Evolutionary conservation across 2,113 vertebrate genomes (phyloP), one percentile per base, ranked within the genome.

Genomic region (Corydoras sp.): DNA sequence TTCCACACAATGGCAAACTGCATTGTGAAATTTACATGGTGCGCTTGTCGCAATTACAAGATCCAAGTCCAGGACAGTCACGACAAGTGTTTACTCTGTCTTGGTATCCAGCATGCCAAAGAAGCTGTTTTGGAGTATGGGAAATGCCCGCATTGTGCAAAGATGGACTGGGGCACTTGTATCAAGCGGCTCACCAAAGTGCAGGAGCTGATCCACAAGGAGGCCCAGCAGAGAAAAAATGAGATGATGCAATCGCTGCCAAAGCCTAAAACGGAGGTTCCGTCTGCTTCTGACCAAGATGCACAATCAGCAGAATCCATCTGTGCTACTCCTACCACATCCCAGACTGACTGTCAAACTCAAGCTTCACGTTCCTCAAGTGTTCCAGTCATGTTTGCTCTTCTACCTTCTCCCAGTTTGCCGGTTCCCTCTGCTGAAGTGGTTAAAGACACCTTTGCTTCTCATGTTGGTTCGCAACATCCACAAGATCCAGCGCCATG

Each of bases 101-200:
- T 83, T 58, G 79, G 79, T 8, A 76, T 83, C 3, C 79, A 83
- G 66, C 81, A 83, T 18, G 79, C 81, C 61, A 83, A 81, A 29
- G 77, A 79, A 50, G 79, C 77, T 0, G 76, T 83, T 29, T 68
- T 81, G 58, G 79, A 83, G 55, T 79, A 78, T 4, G 79, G 81
- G 24, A 83, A 81, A 62, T 83, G 81, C 6, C 79, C 77, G 0
- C 81, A 82, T 70, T 82, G 81, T 58, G 81, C 79, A 50, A 76
- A 74, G 62, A 78, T 81, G 79, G 79, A 83, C 77, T 79, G 79
- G 79, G 76, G 77, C 71, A 75, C 75, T 2, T 83, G 81, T 65
- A 79, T 81, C 65, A 83, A 81, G 24, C 77, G 79, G 18, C 75
- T 81, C 54, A 81, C 79, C 29, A 83, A 83, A 35, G 76, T 83